phyloP scores from a whole-genome alignment of 2,797 vertebrate species.

The Sebastes taczanowskii region DNA sequence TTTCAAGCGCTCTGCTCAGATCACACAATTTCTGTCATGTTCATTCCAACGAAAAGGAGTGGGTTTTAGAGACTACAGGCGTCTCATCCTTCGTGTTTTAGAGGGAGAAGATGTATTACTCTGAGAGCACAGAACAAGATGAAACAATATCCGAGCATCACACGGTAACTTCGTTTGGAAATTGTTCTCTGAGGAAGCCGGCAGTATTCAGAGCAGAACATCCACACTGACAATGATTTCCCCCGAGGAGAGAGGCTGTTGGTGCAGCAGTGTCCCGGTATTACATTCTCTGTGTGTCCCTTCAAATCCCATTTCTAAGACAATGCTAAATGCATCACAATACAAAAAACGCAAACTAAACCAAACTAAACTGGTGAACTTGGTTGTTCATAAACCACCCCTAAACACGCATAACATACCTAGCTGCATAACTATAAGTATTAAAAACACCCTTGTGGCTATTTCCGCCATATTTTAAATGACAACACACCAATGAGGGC shows the following conservation, averaged over 20 bases:
- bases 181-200: conserved; percentile 7
- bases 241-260: conserved; percentile 28
- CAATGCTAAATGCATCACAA: conserved; percentile 22
- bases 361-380: not conserved
- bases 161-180: conserved; percentile 40
- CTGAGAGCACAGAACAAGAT: conserved; percentile 19
- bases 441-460: not conserved
- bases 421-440: not conserved
- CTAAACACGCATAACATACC: not conserved
- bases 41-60: not conserved
- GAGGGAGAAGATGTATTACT: conserved; percentile 24
- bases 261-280: conserved; percentile 18
- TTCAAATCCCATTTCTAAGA: conserved; percentile 5
- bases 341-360: not conserved
- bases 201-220: conserved; percentile 37
- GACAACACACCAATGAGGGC: not conserved
- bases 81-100: conserved; percentile 6
- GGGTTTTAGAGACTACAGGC: not conserved
- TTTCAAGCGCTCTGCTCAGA: not conserved
- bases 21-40: not conserved
- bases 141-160: conserved; percentile 42
- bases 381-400: not conserved
- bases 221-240: conserved; percentile 49
- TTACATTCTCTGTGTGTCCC: conserved; percentile 17
- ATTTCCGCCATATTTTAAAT: conserved; percentile 1